A percentile compares a stretch with the other conserved stretches of the same genome.
These are phyloP conservation scores for Austrolebias charrua DNA, from an alignment of 2,797 vertebrate species.

Conservation along the genomic window DNA sequence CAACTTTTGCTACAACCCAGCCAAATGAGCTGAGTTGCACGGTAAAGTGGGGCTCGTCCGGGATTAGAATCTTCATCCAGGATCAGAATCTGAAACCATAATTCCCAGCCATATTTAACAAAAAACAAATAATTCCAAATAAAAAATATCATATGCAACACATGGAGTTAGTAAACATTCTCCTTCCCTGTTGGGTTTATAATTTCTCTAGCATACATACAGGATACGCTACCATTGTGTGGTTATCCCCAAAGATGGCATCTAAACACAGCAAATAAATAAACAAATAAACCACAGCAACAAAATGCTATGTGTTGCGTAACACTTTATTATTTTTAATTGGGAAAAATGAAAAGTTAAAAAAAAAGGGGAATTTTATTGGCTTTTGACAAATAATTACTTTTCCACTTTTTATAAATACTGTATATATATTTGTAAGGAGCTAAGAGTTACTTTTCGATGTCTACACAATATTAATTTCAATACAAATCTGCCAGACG, in stretches of 20 bases:
- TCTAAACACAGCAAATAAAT: constrained; percentile 64
- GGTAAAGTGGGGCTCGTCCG: not conserved
- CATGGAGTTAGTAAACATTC: constrained; percentile 30
- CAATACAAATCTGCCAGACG: constrained; percentile 25
- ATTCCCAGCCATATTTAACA: too few relatives aligned
- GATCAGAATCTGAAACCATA: not conserved
- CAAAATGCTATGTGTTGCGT: constrained; percentile 58
- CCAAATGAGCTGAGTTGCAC: not conserved
- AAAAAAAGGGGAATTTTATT: constrained; percentile 36
- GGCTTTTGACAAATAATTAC: constrained; percentile 3
- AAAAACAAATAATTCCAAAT: not conserved
- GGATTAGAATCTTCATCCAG: not conserved
- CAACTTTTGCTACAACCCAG: too few relatives aligned
- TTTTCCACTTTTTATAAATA: constrained; percentile 28
- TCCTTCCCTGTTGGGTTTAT: constrained; percentile 27
- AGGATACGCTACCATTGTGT: not conserved
- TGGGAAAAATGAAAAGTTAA: constrained; percentile 35
- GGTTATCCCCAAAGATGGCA: constrained; percentile 51
- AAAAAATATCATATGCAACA: constrained; percentile 48
- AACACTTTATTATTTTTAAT: constrained; percentile 11
- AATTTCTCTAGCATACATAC: constrained; percentile 41
- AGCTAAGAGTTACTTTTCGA: constrained; percentile 20
- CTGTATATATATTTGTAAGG: not conserved
- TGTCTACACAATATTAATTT: constrained; percentile 19
- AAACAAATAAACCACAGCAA: constrained; percentile 22